A percentile compares a stretch with the other conserved stretches of the same genome.
Conservation (phyloP, 2,888 invertebrate genomes). For the Therioaphis trifolii region DNA sequence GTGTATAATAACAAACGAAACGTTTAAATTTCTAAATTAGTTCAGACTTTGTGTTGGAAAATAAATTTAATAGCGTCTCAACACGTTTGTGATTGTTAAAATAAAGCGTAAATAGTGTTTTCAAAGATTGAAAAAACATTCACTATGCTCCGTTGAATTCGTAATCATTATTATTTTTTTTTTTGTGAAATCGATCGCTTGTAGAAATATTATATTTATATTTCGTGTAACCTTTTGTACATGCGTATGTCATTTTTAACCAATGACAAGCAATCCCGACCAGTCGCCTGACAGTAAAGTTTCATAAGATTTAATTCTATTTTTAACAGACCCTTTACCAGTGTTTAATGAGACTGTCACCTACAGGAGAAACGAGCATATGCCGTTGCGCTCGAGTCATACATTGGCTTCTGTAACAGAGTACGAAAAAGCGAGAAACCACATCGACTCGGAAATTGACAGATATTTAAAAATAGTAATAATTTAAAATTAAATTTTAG, state of each 20-base stretch:
- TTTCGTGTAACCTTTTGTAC: slow-evolving; percentile 22
- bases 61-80: too few relatives aligned
- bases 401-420: slow-evolving; percentile 8
- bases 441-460: slow-evolving; percentile 28
- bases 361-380: slow-evolving; percentile 13
- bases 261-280: slow-evolving; percentile 28
- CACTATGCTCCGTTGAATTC: too few relatives aligned
- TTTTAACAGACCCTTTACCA: slow-evolving; percentile 45
- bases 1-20: too few relatives aligned
- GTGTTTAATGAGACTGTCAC: slow-evolving; percentile 55
- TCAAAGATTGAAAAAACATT: too few relatives aligned
- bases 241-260: slow-evolving; percentile 19
- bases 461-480: slow-evolving; percentile 46
- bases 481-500: neutral
- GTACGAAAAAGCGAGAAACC: slow-evolving; percentile 16
- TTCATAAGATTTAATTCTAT: slow-evolving; percentile 41
- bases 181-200: too few relatives aligned
- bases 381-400: slow-evolving; percentile 2
- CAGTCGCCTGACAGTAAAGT: slow-evolving; percentile 35
- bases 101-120: too few relatives aligned
- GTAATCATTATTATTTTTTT: too few relatives aligned
- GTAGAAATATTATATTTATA: slow-evolving; percentile 43
- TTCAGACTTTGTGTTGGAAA: too few relatives aligned
- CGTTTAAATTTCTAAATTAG: too few relatives aligned
- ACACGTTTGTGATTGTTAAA: too few relatives aligned